phyloP scores from a whole-genome alignment of 2,888 invertebrate genomes.

The Oxytorus armatus region DNA sequence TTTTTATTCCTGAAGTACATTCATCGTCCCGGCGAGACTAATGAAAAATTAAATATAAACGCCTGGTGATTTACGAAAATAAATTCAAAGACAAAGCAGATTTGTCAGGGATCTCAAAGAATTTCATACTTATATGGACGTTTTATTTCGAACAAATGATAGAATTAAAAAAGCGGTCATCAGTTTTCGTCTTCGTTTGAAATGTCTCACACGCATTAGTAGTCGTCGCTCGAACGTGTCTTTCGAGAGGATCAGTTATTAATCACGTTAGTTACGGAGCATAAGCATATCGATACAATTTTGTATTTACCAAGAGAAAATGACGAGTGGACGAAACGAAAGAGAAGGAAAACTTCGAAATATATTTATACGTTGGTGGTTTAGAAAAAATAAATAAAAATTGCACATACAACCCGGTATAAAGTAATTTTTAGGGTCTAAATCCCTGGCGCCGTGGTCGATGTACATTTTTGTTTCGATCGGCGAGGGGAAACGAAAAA shows the following conservation, averaged over 20 bases:
- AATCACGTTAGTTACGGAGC: constrained; percentile 57
- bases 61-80: no score
- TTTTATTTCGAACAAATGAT: no score
- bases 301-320: constrained; percentile 74
- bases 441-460: constrained; percentile 54
- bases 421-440: constrained; percentile 31
- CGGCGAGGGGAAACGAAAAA: neutral
- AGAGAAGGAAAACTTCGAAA: constrained; percentile 71
- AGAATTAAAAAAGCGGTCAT: no score
- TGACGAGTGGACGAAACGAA: constrained; percentile 53
- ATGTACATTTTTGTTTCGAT: constrained; percentile 53
- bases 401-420: constrained; percentile 25
- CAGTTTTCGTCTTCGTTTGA: no score
- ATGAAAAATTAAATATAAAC: no score
- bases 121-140: no score
- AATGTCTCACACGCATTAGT: no score
- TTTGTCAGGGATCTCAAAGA: no score
- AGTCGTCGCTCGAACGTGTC: constrained; percentile 38
- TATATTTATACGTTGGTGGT: constrained; percentile 79
- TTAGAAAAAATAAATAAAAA: constrained; percentile 38
- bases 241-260: neutral
- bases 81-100: no score
- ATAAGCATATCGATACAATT: constrained; percentile 80
- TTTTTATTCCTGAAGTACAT: no score
- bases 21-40: no score